Percentiles rank a stretch among this genome's conserved stretches.
Conservation (phyloP, 2,888 invertebrate species). For the Sisyra terminalis region DNA sequence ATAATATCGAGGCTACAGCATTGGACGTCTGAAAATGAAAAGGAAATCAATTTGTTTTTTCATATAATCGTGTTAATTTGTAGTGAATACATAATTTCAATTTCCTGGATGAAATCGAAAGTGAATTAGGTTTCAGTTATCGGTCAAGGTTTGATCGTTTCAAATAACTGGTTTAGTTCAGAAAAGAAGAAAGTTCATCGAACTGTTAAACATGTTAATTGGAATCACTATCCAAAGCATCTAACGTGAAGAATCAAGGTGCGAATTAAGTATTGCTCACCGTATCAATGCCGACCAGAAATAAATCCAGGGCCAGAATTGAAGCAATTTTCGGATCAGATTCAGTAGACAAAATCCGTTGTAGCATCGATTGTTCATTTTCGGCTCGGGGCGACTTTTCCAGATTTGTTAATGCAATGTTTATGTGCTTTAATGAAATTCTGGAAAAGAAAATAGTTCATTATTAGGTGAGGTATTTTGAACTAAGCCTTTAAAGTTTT, state of each 20-base stretch:
- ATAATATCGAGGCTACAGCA: conserved; percentile 53
- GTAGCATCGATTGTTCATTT: conserved; percentile 39
- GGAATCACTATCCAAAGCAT: too few species aligned
- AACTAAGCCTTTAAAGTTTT: too few species aligned
- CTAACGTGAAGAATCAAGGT: too few species aligned
- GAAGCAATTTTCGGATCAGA: conserved; percentile 44
- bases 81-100: too few species aligned
- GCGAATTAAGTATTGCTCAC: conserved; percentile 26
- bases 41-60: not conserved
- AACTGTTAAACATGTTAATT: not conserved
- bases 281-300: conserved; percentile 66
- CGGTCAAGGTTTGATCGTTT: too few species aligned
- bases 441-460: conserved; percentile 25
- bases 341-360: conserved; percentile 41
- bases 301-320: conserved; percentile 58
- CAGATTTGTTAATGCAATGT: conserved; percentile 32
- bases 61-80: not conserved
- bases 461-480: too few species aligned
- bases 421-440: conserved; percentile 44
- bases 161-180: not conserved
- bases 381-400: conserved; percentile 21
- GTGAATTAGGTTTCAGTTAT: not conserved
- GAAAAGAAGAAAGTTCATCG: not conserved
- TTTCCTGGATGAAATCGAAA: not conserved
- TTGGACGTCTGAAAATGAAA: conserved; percentile 51